Evolutionary conservation across 2,888 invertebrate species (phyloP), one percentile per base, ranked within the genome.

Genomic region (Heliconius erato): DNA sequence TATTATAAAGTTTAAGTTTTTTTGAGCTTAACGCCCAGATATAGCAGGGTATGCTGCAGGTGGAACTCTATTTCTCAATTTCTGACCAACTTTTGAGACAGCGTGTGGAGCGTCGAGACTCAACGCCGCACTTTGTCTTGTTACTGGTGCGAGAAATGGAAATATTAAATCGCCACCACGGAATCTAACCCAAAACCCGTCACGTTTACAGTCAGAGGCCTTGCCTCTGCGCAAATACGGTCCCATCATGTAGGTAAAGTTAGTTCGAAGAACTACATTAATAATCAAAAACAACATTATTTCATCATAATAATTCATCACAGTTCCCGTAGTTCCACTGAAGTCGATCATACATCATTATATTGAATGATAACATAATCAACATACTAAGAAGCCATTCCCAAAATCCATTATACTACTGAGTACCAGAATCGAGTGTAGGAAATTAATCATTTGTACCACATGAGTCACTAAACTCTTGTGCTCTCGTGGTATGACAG

Each of bases 371-470:
- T 71, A 40, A 71, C 40, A 59, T 59, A 74, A 74, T 74, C 32
- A 59, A 35, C 35, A 59, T 76, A 59, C 76, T 59, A 76, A 63
- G 63, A 76, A 76, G 40, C 54, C 65, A 28, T 80, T 72, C 78
- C 44, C 26, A 14, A 65, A 81, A 78, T 35, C 74, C 78, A 81
- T 83, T 81, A 81, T 19, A 35, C 77, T n/a, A 44, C 81, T 79
- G 81, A 81, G 74, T 44, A 19, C 44, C 74, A 74, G 49, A 54
- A 35, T 83, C 68, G 74, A 63, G 63, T 81, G 59, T 83, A 65
- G 59, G 69, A 78, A 72, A 83, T 80, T 59, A 26, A 79, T 40
- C 74, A 74, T 63, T 54, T 28, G 26, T 69, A 74, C n/a, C n/a
- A n/a, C 19, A 54, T 81, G 77, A 81, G 77, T 81, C 81, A 77